A percentile compares a stretch with the other conserved stretches of the same genome.
Evolutionary conservation across 2,797 vertebrate genomes (phyloP).

Genomic region (Semaprochilodus insignis): DNA sequence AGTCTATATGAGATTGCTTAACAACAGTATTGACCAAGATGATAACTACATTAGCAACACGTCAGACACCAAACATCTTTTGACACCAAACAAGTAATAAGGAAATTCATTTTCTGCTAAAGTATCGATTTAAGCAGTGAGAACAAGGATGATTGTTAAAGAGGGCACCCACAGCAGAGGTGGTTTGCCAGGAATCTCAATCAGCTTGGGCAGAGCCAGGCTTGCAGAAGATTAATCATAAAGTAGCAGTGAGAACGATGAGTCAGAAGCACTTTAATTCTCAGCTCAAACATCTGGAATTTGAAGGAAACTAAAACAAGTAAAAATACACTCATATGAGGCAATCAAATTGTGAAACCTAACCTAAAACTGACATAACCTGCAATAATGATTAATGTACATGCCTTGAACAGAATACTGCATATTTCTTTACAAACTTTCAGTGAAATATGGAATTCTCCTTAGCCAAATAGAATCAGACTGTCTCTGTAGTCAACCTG

Average conservation of each 20-base stretch:
- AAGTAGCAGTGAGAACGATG: neutral
- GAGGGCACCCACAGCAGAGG: neutral
- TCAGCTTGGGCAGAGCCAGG: neutral
- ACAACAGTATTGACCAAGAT: too few species aligned
- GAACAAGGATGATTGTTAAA: neutral
- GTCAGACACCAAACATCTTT: neutral
- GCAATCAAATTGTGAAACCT: neutral
- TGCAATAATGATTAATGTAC: neutral
- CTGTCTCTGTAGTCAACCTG: neutral
- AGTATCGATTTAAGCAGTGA: neutral
- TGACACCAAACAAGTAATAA: neutral
- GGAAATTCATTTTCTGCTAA: neutral
- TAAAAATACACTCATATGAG: neutral
- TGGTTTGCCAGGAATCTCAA: neutral
- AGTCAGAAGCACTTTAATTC: neutral
- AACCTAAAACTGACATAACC: neutral
- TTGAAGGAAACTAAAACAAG: neutral
- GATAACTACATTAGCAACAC: too few species aligned
- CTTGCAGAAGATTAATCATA: neutral
- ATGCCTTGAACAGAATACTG: neutral
- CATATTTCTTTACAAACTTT: neutral
- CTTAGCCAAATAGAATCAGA: neutral
- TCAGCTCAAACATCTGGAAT: neutral
- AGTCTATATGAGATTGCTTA: too few species aligned
- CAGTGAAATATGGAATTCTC: neutral